Conservation (phyloP, 2,113 vertebrate genomes). For the Phrynosoma platyrhinos region DNA sequence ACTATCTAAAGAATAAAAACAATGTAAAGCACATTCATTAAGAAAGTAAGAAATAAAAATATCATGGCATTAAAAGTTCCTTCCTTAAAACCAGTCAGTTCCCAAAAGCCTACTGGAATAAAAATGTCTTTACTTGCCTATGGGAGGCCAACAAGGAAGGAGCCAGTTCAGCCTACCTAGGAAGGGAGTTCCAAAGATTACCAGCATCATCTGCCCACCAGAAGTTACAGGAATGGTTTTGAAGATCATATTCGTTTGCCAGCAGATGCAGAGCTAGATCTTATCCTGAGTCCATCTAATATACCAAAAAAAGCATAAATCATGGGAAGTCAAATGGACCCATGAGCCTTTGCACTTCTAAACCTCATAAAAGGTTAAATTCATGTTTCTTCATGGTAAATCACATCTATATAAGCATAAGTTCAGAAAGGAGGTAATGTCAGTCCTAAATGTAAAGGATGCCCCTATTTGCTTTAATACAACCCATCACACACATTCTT, state of each 20-base stretch:
- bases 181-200: too few relatives aligned
- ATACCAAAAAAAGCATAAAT: not conserved
- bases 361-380: not conserved
- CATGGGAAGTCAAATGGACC: not conserved
- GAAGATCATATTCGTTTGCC: not conserved
- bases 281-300: not conserved
- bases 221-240: not conserved
- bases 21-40: too few relatives aligned
- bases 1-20: too few relatives aligned
- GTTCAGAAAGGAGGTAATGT: not conserved
- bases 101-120: too few relatives aligned
- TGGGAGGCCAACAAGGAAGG: too few relatives aligned
- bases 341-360: not conserved
- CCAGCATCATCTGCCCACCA: not conserved
- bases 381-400: slow-evolving; percentile 3
- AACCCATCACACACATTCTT: not conserved
- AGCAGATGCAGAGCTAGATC: not conserved
- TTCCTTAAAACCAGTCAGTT: too few relatives aligned
- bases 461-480: not conserved
- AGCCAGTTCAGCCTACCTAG: too few relatives aligned
- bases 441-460: not conserved
- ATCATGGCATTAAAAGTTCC: too few relatives aligned
- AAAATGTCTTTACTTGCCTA: too few relatives aligned
- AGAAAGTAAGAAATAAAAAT: too few relatives aligned
- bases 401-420: not conserved